Evolutionary conservation across 2,113 vertebrate species (phyloP).

Genomic region (Pseudonaja textilis): DNA sequence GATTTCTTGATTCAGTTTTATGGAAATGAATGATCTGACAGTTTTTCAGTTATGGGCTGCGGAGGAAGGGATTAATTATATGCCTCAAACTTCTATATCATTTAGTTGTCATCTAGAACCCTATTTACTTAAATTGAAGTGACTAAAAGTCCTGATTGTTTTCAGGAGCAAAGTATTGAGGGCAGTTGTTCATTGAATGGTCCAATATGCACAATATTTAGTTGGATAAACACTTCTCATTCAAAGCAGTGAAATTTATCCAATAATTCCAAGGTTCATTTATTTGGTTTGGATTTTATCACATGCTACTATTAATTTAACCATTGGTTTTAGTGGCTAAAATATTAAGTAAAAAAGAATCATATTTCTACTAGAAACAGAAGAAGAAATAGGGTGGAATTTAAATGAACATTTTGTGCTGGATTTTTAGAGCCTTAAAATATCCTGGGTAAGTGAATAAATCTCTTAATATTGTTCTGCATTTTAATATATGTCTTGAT

Average conservation of each 20-base stretch:
- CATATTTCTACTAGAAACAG: background rate
- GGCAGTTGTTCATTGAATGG: background rate
- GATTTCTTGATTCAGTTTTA: background rate
- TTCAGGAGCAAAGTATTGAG: background rate
- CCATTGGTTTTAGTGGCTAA: background rate
- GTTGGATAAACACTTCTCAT: background rate
- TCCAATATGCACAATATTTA: background rate
- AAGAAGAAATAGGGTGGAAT: background rate
- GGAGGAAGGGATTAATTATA: background rate
- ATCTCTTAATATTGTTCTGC: background rate
- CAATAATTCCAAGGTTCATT: background rate
- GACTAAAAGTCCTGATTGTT: background rate
- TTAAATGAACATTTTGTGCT: background rate
- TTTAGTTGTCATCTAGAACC: background rate
- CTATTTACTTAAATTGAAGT: background rate
- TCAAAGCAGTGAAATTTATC: background rate
- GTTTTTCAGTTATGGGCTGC: background rate
- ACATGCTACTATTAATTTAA: background rate
- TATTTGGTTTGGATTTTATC: background rate
- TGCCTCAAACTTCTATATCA: background rate
- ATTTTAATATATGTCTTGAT: background rate
- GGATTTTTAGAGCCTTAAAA: background rate
- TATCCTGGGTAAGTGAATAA: background rate
- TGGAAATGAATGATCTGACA: background rate
- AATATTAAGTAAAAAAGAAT: background rate